These are phyloP conservation scores for Engraulis encrasicolus DNA, from an alignment of 2,113 vertebrate species.

Conservation along the genomic window DNA sequence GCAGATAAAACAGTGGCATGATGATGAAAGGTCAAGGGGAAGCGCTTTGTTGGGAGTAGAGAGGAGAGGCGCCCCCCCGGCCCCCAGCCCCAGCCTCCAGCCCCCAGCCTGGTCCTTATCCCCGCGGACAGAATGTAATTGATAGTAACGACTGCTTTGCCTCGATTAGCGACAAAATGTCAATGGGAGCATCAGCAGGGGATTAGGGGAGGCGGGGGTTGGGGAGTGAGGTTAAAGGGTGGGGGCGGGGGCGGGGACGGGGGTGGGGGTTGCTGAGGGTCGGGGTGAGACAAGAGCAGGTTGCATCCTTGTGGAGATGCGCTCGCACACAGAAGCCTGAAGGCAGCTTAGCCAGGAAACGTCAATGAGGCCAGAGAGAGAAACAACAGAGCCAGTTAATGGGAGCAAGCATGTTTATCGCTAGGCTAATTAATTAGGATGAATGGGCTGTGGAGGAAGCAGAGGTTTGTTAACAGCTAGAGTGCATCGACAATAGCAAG, in stretches of 20 bases:
- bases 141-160: conserved; percentile 51
- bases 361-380: conserved; percentile 57
- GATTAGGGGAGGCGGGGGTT: conserved; percentile 42
- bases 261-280: conserved; percentile 41
- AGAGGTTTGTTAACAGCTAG: neutral
- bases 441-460: conserved; percentile 26
- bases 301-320: conserved; percentile 62
- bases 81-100: too few relatives aligned
- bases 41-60: conserved; percentile 17
- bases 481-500: neutral
- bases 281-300: conserved; percentile 40
- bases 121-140: conserved; percentile 52
- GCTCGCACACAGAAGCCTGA: neutral
- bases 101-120: conserved; percentile 46
- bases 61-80: too few relatives aligned
- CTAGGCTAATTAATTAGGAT: conserved; percentile 68
- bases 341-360: conserved; percentile 33
- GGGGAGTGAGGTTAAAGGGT: too few relatives aligned
- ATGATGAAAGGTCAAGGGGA: conserved; percentile 63
- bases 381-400: conserved; percentile 63
- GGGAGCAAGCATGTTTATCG: conserved; percentile 66
- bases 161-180: conserved; percentile 42
- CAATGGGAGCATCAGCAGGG: conserved; percentile 41
- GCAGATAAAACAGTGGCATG: conserved; percentile 43
- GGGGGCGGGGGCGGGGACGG: conserved; percentile 32